These are phyloP conservation scores for Chymomyza caudatula DNA, from an alignment of 2,888 invertebrate species.

Conservation along the genomic window DNA sequence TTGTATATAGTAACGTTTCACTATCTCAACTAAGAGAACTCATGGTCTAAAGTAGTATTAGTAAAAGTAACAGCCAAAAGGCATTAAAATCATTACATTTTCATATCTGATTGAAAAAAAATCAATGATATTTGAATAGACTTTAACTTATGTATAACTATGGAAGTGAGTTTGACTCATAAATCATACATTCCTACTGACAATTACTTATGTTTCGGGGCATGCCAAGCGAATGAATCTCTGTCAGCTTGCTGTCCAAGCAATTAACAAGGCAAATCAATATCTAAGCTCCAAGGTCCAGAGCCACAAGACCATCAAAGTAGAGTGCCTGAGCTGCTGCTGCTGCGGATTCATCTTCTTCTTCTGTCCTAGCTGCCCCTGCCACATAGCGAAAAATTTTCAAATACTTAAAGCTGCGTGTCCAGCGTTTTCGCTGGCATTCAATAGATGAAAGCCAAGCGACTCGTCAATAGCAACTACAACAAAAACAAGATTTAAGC, in stretches of 20 bases:
- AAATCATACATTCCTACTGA: background rate
- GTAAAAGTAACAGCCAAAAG: too few species aligned
- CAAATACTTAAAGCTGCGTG: conserved; percentile 59
- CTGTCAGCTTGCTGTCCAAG: background rate
- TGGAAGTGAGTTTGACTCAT: background rate
- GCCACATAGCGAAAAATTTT: background rate
- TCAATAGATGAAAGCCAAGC: conserved; percentile 54
- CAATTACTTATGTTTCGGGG: background rate
- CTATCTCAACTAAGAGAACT: too few species aligned
- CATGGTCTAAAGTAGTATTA: too few species aligned
- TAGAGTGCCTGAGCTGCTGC: too few species aligned
- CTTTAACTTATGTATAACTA: background rate
- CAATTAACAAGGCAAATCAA: conserved; percentile 64
- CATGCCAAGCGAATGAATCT: conserved; percentile 41
- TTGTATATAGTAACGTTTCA: too few species aligned
- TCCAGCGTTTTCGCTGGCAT: conserved; percentile 54
- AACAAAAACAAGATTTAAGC: conserved; percentile 24
- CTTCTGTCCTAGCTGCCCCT: too few species aligned
- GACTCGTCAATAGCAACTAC: conserved; percentile 24
- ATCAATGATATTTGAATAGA: background rate
- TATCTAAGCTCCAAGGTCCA: conserved; percentile 39
- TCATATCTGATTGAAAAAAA: background rate
- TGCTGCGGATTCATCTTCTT: too few species aligned
- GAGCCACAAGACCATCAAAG: conserved; percentile 10
- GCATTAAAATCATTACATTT: background rate